Conservation (phyloP, 2,888 invertebrate species). For the Ornithoptera alexandrae region DNA sequence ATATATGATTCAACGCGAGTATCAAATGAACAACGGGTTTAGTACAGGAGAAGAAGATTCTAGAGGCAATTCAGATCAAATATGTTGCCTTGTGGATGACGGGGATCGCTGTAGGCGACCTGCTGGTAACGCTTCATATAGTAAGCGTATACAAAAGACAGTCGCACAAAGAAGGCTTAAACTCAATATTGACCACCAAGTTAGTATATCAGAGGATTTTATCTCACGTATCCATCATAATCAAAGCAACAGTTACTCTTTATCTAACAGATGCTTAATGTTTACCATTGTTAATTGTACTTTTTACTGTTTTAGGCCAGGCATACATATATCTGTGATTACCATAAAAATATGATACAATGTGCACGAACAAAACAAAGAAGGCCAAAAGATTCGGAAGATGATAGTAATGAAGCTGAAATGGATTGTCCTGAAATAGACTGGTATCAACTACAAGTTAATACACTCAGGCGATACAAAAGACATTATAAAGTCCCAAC, state of each 20-base stretch:
- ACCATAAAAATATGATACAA: slow-evolving; percentile 97
- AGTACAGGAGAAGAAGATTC: slow-evolving; percentile 96
- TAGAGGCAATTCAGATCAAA: slow-evolving; percentile 91
- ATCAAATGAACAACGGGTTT: slow-evolving; percentile 90
- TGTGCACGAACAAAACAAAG: slow-evolving; percentile 94
- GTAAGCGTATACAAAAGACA: slow-evolving; percentile 97
- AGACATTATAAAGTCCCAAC: slow-evolving; percentile 95
- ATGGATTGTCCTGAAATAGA: slow-evolving; percentile 95
- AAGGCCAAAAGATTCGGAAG: slow-evolving; percentile 94
- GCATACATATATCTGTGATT: slow-evolving; percentile 98
- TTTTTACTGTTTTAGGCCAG: slow-evolving; percentile 83
- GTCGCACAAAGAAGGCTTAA: slow-evolving; percentile 94
- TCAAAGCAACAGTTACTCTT: not conserved
- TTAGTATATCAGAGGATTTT: slow-evolving; percentile 38
- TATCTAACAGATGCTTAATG: not conserved
- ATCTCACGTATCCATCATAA: not conserved
- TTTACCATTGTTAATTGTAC: not conserved
- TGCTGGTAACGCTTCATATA: slow-evolving; percentile 97
- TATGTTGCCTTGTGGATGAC: slow-evolving; percentile 95
- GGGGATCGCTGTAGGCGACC: slow-evolving; percentile 91
- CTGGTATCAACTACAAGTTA: slow-evolving; percentile 94
- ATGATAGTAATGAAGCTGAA: slow-evolving; percentile 96
- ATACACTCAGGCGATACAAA: slow-evolving; percentile 96
- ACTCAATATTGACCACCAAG: slow-evolving; percentile 88
- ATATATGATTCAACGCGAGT: slow-evolving; percentile 80